Percentiles rank a stretch among this genome's conserved stretches.
phyloP scores from a whole-genome alignment of 2,113 vertebrate species.

The Brachionichthys hirsutus region DNA sequence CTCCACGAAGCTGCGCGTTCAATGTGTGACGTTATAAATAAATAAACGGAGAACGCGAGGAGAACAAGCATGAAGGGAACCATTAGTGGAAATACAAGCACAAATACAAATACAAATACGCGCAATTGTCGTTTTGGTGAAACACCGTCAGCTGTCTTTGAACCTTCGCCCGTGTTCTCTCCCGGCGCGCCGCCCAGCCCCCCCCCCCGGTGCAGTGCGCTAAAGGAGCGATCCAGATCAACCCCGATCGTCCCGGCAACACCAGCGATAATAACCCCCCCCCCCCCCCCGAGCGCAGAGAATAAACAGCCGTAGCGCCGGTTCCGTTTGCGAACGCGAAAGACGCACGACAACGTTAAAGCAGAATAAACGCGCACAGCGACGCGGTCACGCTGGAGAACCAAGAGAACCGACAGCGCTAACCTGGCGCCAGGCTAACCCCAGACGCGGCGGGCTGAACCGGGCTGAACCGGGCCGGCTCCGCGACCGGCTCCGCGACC shows the following conservation, averaged over 20 bases:
- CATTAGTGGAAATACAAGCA: not conserved
- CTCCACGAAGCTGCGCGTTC: no score
- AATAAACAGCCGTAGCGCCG: no score
- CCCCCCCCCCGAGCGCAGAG: not conserved
- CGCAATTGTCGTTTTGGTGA: not conserved
- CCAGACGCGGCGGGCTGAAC: conserved; percentile 37
- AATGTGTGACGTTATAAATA: no score
- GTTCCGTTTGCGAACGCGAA: no score
- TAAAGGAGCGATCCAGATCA: no score
- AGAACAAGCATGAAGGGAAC: no score
- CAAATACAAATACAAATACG: not conserved
- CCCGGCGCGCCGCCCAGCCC: conserved; percentile 13
- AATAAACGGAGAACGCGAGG: no score
- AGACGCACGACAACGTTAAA: not conserved
- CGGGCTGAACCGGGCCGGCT: no score
- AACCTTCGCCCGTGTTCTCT: not conserved
- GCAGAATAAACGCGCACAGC: not conserved
- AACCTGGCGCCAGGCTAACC: conserved; percentile 38
- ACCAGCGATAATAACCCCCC: not conserved
- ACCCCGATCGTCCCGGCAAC: conserved; percentile 1
- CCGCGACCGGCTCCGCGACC: no score
- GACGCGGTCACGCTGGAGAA: conserved; percentile 18
- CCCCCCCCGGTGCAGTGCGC: not conserved
- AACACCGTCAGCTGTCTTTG: not conserved
- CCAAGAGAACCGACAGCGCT: conserved; percentile 16